phyloP scores from a whole-genome alignment of 2,113 vertebrate genomes.

The Ciconia stormi region DNA sequence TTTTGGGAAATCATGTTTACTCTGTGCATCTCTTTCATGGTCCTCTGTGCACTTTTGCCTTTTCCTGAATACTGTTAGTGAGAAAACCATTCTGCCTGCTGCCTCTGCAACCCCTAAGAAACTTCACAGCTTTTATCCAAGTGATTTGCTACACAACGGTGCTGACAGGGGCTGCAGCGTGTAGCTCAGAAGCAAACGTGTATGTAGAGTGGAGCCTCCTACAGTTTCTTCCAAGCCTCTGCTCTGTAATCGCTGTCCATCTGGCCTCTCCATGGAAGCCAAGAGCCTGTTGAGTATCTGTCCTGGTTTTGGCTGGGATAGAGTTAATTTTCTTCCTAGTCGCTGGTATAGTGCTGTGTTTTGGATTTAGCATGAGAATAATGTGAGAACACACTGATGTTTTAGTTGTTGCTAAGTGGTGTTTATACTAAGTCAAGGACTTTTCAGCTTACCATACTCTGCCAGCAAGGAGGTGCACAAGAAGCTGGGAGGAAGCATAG shows the following conservation, averaged over 20 bases:
- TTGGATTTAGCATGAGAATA: too few species aligned
- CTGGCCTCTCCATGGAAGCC: background rate
- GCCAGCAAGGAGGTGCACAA: too few species aligned
- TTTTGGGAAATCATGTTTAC: background rate
- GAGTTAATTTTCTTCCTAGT: too few species aligned
- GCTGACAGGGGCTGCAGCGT: background rate
- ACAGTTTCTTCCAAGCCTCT: background rate
- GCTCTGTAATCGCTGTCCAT: background rate
- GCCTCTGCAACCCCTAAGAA: background rate
- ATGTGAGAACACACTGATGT: too few species aligned
- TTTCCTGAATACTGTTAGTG: background rate
- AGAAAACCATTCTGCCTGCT: background rate
- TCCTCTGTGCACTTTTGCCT: background rate
- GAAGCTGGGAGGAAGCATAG: too few species aligned
- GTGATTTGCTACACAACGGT: fast-evolving
- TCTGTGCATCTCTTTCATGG: background rate
- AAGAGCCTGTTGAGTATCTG: background rate
- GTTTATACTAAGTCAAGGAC: too few species aligned
- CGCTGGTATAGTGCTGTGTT: too few species aligned
- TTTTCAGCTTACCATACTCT: too few species aligned
- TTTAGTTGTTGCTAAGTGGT: too few species aligned
- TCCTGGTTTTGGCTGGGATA: too few species aligned
- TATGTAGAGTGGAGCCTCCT: background rate
- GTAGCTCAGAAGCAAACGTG: background rate
- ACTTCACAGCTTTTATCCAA: background rate